Conservation (phyloP, 2,797 vertebrate genomes). For the Rhinella marina region DNA sequence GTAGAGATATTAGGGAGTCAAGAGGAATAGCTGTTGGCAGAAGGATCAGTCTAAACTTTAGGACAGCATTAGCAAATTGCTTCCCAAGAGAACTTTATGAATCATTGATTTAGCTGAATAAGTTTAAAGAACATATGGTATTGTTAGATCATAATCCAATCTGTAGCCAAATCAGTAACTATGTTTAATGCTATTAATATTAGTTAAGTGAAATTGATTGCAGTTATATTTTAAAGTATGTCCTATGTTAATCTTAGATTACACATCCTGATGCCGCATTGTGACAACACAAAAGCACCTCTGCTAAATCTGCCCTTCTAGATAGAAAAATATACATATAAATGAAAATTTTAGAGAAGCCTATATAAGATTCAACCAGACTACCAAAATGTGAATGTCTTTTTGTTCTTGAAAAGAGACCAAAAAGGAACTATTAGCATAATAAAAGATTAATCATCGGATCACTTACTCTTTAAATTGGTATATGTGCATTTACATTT, state of each 20-base stretch:
- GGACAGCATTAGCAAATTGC: too few relatives aligned
- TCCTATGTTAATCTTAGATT: too few relatives aligned
- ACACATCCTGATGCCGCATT: neutral
- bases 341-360: constrained; percentile 5
- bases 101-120: neutral
- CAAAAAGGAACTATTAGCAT: constrained; percentile 25
- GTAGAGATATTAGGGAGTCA: too few relatives aligned
- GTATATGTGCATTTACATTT: constrained; percentile 51
- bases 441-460: constrained; percentile 42
- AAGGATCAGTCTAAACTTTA: too few relatives aligned
- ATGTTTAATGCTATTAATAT: neutral
- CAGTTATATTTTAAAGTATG: too few relatives aligned
- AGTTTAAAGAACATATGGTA: neutral
- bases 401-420: constrained; percentile 30
- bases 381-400: constrained; percentile 8
- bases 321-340: neutral
- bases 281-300: neutral
- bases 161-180: neutral
- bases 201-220: neutral
- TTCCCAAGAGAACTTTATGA: neutral
- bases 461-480: constrained; percentile 54
- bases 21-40: too few relatives aligned
- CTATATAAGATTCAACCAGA: neutral
- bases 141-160: neutral
- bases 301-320: neutral